These are phyloP conservation scores for Hippocampus kuda DNA, from an alignment of 2,797 vertebrate species.

Conservation along the genomic window DNA sequence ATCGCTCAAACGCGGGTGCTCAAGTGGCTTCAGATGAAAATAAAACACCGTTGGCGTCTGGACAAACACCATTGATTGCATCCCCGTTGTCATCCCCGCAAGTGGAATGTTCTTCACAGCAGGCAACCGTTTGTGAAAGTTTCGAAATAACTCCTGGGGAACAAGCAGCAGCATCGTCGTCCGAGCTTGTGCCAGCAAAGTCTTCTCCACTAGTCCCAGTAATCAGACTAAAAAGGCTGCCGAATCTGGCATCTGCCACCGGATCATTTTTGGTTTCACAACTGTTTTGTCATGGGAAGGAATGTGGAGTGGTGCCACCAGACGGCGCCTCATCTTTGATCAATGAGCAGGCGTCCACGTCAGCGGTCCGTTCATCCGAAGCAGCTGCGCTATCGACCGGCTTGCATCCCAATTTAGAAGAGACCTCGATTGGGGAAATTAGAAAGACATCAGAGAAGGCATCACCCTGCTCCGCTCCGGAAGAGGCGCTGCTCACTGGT, in stretches of 20 bases:
- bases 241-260: conserved; percentile 18
- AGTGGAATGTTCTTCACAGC: too few relatives aligned
- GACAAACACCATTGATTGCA: too few relatives aligned
- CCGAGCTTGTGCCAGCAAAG: neutral
- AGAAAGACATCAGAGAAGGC: neutral
- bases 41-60: neutral
- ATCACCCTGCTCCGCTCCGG: neutral
- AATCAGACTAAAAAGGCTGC: conserved; percentile 36
- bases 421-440: neutral
- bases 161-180: neutral
- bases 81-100: neutral
- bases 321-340: neutral
- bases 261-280: conserved; percentile 19
- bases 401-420: conserved; percentile 4
- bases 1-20: neutral
- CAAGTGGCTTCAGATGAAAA: neutral
- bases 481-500: neutral
- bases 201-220: neutral
- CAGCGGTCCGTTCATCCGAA: conserved; percentile 9
- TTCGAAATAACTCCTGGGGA: neutral
- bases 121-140: neutral
- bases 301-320: neutral
- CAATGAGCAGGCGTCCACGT: neutral
- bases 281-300: neutral
- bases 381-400: neutral